Base-by-base conservation (phyloP, 2,888 invertebrate genomes). In the Nephrocerus scutellatus region DNA sequence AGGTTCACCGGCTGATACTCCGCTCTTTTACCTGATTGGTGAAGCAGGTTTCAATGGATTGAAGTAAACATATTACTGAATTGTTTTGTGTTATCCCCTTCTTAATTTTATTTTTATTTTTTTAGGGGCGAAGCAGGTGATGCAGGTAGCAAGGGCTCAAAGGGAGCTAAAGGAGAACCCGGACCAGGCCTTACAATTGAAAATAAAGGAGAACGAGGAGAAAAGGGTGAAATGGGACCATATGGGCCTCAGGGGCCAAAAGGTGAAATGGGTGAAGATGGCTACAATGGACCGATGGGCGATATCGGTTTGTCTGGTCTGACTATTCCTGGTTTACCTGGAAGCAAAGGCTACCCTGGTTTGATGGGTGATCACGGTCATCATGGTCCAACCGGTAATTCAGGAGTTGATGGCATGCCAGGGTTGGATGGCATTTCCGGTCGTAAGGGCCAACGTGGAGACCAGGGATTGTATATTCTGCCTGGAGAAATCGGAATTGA, bases 341-440 rank as follows among this genome's bases (percentile, higher is more conserved):
- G 88, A 12, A 59, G 70, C 8, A 82, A 81, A 62, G 87, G 87
- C 4, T 73, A 74, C 47, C 66, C 72, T 2, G 88, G 87, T 21
- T 63, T 75, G 30, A 72, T 71, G 16, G 87, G 87, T 25, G 72
- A 75, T 41, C 59, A 65, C 24, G 82, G 88, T 12, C 75, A 73
- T 1, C 70, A 63, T 23, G 88, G 88, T 31, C 59, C 63, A 4
- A 64, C 73, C 5, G 86, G 86, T 21, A 54, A 56, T 8, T 61
- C 68, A 40, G 80, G 78, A 49, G 23, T 47, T 22, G 43, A 54
- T 48, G 51, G 80, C 69, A 30, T 61, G 54, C 29, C 61, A 50
- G 56, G 82, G 3, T 1, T 28, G 1, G 51, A 55, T 20, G 68
- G 71, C 8, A 5, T 37, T 0, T 0, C 3, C 1, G 75, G 75